phyloP scores from a whole-genome alignment of 2,113 vertebrate species.

The Chascanopsetta lugubris region DNA sequence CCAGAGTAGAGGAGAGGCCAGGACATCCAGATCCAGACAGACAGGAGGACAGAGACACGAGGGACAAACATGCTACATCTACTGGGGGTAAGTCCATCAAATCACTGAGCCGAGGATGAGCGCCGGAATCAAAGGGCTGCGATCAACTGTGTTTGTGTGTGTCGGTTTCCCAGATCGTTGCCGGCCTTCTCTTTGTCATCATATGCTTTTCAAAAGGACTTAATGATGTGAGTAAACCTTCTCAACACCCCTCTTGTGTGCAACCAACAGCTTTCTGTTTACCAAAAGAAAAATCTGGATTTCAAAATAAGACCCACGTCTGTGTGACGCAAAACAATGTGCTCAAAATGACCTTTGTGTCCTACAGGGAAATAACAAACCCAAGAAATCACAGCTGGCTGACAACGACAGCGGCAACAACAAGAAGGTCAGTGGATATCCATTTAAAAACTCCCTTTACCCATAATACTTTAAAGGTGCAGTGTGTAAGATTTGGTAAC shows the following conservation, averaged over 20 bases:
- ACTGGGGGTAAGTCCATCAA: constrained; percentile 65
- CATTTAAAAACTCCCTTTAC: not conserved
- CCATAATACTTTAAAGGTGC: too few relatives aligned
- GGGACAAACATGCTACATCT: constrained; percentile 69
- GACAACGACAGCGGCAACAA: constrained; percentile 49
- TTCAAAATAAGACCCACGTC: too few relatives aligned
- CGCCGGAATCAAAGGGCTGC: not conserved
- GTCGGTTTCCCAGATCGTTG: constrained; percentile 49
- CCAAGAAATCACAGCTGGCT: constrained; percentile 26
- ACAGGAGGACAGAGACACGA: constrained; percentile 4
- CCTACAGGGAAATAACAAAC: constrained; percentile 53
- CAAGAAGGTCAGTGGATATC: constrained; percentile 58
- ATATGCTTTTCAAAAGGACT: constrained; percentile 73
- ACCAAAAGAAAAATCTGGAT: too few relatives aligned
- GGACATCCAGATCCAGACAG: too few relatives aligned
- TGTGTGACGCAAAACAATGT: not conserved
- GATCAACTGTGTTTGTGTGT: not conserved
- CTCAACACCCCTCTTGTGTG: not conserved
- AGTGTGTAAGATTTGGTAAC: too few relatives aligned
- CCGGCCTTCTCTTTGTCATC: constrained; percentile 68
- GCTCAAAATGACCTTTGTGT: constrained; percentile 10
- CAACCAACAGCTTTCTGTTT: not conserved
- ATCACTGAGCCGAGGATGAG: not conserved
- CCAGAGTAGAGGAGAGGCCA: constrained; percentile 5
- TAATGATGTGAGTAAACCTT: constrained; percentile 56